Evolutionary conservation across 2,113 vertebrate genomes (phyloP).

Genomic region (Oenanthe oenanthe): DNA sequence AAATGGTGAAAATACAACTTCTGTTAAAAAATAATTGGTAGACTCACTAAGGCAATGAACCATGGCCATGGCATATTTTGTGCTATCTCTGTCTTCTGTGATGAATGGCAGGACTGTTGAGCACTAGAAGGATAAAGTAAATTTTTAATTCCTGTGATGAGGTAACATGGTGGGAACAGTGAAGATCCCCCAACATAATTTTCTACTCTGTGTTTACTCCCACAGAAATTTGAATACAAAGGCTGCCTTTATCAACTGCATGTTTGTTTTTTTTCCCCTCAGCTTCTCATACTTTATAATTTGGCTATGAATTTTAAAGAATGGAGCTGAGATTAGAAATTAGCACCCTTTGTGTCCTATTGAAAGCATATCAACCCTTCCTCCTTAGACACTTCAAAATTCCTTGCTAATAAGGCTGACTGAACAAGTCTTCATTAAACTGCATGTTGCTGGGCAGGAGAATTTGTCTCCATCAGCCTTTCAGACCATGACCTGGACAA

Average conservation of each 20-base stretch:
- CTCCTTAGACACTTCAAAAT: not conserved
- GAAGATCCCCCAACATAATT: not conserved
- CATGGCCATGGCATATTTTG: not conserved
- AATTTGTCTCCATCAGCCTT: not conserved
- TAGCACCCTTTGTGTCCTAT: slow-evolving; percentile 33
- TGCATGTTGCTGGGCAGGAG: slow-evolving; percentile 6
- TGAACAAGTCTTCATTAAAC: slow-evolving; percentile 64
- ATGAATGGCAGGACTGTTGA: not conserved
- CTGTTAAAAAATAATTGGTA: not conserved
- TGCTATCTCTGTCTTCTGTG: not conserved
- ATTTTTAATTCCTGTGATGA: not conserved
- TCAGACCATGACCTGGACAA: slow-evolving; percentile 35
- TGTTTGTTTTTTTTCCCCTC: not conserved
- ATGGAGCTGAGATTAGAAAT: slow-evolving; percentile 49
- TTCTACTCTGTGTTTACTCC: not conserved
- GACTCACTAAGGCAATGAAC: not conserved
- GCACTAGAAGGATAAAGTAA: not conserved
- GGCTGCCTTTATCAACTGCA: not conserved
- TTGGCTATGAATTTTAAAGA: slow-evolving; percentile 44
- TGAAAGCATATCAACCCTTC: slow-evolving; percentile 36
- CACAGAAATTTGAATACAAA: not conserved
- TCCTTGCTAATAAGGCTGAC: slow-evolving; percentile 60
- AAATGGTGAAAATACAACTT: not conserved
- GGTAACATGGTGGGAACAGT: not conserved
- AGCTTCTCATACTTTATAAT: slow-evolving; percentile 20